Evolutionary conservation across 2,888 invertebrate species (phyloP).

Genomic region (Didymodactylos carnosus): DNA sequence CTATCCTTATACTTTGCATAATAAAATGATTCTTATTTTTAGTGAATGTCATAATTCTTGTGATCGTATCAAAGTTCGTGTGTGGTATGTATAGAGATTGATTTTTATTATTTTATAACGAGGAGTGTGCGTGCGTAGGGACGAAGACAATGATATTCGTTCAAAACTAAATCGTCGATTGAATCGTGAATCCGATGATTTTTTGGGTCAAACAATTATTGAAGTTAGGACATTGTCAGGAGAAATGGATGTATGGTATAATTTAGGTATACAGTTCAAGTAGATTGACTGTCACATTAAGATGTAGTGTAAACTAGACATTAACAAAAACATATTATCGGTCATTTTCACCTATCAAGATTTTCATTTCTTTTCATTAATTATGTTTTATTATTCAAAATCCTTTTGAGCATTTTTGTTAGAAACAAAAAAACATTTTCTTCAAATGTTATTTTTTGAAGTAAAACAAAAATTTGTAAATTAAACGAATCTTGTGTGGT

Average conservation of each 20-base stretch:
- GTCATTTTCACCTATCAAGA: too few species aligned
- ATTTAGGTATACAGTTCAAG: too few species aligned
- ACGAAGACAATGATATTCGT: constrained; percentile 97
- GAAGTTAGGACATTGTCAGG: constrained; percentile 87
- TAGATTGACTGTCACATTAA: too few species aligned
- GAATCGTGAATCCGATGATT: constrained; percentile 94
- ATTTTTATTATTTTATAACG: neutral
- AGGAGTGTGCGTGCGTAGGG: constrained; percentile 34
- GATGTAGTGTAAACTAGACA: too few species aligned
- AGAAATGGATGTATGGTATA: constrained; percentile 99
- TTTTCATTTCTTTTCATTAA: too few species aligned
- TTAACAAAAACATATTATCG: too few species aligned
- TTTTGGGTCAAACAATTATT: constrained; percentile 96
- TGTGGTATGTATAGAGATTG: constrained; percentile 45
- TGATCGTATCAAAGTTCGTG: constrained; percentile 93
- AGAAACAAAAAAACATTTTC: too few species aligned
- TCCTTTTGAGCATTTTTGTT: too few species aligned
- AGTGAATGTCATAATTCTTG: constrained; percentile 99
- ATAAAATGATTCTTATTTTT: constrained; percentile 26
- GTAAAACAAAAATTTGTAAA: too few species aligned
- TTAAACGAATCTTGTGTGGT: too few species aligned
- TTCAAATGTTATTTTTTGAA: too few species aligned
- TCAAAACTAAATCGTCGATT: constrained; percentile 88
- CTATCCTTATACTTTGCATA: neutral
- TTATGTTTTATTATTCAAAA: too few species aligned